A percentile compares a stretch with the other conserved stretches of the same genome.
Conservation (phyloP, 2,797 vertebrate genomes). For the Gila robusta region DNA sequence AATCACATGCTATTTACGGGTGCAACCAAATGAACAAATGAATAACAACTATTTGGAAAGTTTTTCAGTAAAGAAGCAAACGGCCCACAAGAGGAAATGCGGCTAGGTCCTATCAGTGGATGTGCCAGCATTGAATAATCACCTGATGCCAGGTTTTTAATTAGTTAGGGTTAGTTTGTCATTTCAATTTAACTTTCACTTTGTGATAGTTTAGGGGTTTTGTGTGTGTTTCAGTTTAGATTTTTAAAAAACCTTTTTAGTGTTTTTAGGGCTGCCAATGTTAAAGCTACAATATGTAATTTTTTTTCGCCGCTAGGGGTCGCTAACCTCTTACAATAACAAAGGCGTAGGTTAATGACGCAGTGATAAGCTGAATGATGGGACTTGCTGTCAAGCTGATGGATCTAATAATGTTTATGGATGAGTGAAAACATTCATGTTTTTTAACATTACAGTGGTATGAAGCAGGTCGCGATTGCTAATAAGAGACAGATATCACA, state of each 20-base stretch:
- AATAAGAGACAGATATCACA: too few species aligned
- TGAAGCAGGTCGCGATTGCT: too few species aligned
- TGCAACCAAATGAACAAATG: slow-evolving; percentile 67
- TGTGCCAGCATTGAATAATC: slow-evolving; percentile 9
- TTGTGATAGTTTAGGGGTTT: neutral
- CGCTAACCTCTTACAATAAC: too few species aligned
- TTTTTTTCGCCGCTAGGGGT: too few species aligned
- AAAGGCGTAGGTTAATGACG: too few species aligned
- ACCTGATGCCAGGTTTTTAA: slow-evolving; percentile 14
- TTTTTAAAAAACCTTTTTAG: neutral
- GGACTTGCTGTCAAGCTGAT: too few species aligned
- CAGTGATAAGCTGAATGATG: too few species aligned
- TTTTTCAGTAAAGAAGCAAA: slow-evolving; percentile 41
- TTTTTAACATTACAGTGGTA: too few species aligned
- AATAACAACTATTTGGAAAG: slow-evolving; percentile 65
- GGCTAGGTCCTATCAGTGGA: neutral
- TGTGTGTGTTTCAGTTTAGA: neutral
- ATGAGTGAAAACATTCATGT: too few species aligned
- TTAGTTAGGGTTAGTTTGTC: neutral
- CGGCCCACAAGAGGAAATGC: neutral
- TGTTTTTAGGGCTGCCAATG: neutral
- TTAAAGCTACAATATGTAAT: too few species aligned
- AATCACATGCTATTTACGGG: slow-evolving; percentile 76
- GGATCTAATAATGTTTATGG: too few species aligned
- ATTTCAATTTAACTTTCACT: neutral